Conservation (phyloP, 2,113 vertebrate genomes). For the Megaceryle maxima region DNA sequence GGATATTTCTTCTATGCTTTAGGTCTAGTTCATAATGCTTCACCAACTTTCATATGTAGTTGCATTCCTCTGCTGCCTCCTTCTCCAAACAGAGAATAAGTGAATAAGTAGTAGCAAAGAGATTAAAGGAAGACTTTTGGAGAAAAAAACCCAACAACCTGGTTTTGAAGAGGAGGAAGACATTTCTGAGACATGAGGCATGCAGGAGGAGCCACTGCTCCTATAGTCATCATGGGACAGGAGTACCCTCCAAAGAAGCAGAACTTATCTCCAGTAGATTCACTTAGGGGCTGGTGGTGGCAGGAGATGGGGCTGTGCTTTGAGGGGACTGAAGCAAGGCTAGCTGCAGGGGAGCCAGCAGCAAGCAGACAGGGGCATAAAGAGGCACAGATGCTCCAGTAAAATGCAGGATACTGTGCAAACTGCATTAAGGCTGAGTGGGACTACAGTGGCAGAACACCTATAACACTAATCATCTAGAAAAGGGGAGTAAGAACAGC, state of each 20-base stretch:
- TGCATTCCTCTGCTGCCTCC: neutral
- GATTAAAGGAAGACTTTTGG: neutral
- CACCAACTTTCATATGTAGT: neutral
- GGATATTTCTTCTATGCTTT: neutral
- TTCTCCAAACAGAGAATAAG: neutral
- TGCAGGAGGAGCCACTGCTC: neutral
- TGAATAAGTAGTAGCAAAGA: neutral
- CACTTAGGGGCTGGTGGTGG: neutral
- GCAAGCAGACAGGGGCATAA: neutral
- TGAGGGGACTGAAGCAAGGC: neutral
- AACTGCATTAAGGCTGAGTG: neutral
- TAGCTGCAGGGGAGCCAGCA: neutral
- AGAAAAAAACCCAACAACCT: accelerated
- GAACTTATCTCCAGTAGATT: neutral
- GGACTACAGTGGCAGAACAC: accelerated
- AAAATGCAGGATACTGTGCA: neutral
- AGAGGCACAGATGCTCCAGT: accelerated
- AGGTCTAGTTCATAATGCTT: neutral
- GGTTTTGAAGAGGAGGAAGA: neutral
- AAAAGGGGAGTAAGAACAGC: neutral
- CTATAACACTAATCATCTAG: neutral
- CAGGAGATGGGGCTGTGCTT: neutral
- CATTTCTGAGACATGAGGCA: neutral
- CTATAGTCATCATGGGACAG: neutral
- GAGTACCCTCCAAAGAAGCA: neutral